Evolutionary conservation across 2,888 invertebrate genomes (phyloP), one percentile per base, ranked within the genome.

Genomic region (Brenthis ino): DNA sequence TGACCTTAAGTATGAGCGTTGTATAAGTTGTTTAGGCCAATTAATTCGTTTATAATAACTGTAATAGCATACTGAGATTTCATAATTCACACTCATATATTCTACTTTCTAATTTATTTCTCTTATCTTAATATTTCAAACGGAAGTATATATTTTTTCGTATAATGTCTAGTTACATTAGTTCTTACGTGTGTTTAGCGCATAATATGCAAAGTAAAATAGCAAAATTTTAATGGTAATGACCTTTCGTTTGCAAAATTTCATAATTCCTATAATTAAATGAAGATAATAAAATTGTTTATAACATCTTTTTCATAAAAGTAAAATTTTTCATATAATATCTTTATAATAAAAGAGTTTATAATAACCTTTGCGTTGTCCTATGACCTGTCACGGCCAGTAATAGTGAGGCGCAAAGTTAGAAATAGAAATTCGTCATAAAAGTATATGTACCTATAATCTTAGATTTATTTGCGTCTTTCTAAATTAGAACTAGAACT

Each of bases 41-140:
- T 70, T 70, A 67, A 67, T 56, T 64, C 57, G 28, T 60, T 50
- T 51, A 70, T 51, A 58, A 60, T 61, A 67, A 69, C 57, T 69
- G 20, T 47, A 54, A 64, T 58, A 63, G 66, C 64, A 63, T 60
- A 55, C 56, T n/a, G 20, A 37, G 4, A 48, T 67, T 67, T 67
- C 67, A 67, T 61, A 67, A 67, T 24, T n/a, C 33, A 60, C 28
- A 58, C 24, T 57, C 28, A 57, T 33, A 51, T 37, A 43, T 54
- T 57, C 47, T 16, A 70, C 64, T 70, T 70, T 67, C 64, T 57
- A 67, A 67, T 50, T 64, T 61, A 61, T 61, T 67, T 65, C 50
- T 61, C 61, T 61, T 67, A 67, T 67, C 67, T 55, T 16, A 65
- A 51, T 53, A 20, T 28, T 55, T 67, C n/a, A 51, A 61, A 56